A percentile compares a stretch with the other conserved stretches of the same genome.
phyloP scores from a whole-genome alignment of 37 sponge, comb jelly and placozoan genomes.

The Beroe ovata region DNA sequence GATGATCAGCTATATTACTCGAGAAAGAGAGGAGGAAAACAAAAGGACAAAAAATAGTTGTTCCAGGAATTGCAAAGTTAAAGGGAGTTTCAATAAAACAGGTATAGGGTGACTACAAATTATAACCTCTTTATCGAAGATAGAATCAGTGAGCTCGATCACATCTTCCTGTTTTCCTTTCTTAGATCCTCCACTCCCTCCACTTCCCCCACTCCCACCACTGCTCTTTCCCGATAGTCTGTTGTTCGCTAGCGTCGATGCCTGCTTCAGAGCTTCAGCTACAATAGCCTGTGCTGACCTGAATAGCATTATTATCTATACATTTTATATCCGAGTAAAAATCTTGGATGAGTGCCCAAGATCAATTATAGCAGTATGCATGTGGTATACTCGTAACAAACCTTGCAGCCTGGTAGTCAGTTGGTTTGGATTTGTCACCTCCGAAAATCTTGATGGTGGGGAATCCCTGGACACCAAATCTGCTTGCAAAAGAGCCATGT shows the following conservation, averaged over 20 bases:
- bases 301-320: background rate
- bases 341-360: too few species aligned
- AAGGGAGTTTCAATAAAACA: too few species aligned
- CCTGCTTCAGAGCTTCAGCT: slow-evolving; percentile 36
- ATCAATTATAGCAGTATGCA: background rate
- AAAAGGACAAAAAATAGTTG: too few species aligned
- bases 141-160: slow-evolving; percentile 82
- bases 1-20: too few species aligned
- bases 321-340: too few species aligned
- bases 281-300: slow-evolving; percentile 65
- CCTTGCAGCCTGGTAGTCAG: slow-evolving; percentile 79
- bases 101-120: too few species aligned
- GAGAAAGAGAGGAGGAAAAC: too few species aligned
- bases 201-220: slow-evolving; percentile 67
- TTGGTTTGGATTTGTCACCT: slow-evolving; percentile 85
- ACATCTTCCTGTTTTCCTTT: slow-evolving; percentile 77
- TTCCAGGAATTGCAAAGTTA: too few species aligned
- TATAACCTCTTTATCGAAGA: slow-evolving; percentile 79
- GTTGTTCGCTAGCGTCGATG: background rate
- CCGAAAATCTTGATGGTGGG: slow-evolving; percentile 98
- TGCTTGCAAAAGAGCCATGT: slow-evolving; percentile 77
- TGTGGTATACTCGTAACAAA: background rate
- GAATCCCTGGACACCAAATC: slow-evolving; percentile 87
- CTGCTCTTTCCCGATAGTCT: slow-evolving; percentile 62
- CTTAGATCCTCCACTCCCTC: slow-evolving; percentile 25